These are phyloP conservation scores for Acanthiza pusilla DNA, from an alignment of 2,797 vertebrate species.

Conservation along the genomic window DNA sequence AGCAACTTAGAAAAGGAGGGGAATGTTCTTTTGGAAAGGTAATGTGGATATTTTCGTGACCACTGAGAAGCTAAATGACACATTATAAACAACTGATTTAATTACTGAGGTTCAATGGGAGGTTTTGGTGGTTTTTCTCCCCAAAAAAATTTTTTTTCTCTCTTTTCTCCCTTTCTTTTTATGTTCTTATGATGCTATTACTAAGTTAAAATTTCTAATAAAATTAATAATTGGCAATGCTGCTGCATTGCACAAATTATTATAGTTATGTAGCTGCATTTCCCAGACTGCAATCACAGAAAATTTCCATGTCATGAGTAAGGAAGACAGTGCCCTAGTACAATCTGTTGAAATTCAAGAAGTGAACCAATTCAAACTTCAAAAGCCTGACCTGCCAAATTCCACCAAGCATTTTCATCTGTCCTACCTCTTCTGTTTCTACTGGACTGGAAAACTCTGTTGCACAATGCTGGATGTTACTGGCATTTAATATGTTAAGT, in stretches of 20 bases:
- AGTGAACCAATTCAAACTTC: neutral
- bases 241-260: neutral
- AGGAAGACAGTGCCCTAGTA: neutral
- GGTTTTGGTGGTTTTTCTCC: accelerated
- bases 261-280: neutral
- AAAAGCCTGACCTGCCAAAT: neutral
- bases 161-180: neutral
- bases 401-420: neutral
- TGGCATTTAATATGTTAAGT: neutral
- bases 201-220: neutral
- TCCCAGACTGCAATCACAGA: neutral
- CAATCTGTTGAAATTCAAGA: neutral
- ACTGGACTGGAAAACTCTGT: neutral
- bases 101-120: neutral
- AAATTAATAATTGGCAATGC: neutral
- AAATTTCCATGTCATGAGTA: neutral
- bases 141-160: accelerated
- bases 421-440: neutral
- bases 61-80: slow-evolving; percentile 56
- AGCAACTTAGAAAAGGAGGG: slow-evolving; percentile 64
- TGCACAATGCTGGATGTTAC: neutral
- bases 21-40: slow-evolving; percentile 66
- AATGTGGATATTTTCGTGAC: slow-evolving; percentile 39
- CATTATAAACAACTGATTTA: slow-evolving; percentile 28
- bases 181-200: neutral